Evolutionary conservation across 2,113 vertebrate genomes (phyloP), one percentile per base, ranked within the genome.

Genomic region (Meles meles): DNA sequence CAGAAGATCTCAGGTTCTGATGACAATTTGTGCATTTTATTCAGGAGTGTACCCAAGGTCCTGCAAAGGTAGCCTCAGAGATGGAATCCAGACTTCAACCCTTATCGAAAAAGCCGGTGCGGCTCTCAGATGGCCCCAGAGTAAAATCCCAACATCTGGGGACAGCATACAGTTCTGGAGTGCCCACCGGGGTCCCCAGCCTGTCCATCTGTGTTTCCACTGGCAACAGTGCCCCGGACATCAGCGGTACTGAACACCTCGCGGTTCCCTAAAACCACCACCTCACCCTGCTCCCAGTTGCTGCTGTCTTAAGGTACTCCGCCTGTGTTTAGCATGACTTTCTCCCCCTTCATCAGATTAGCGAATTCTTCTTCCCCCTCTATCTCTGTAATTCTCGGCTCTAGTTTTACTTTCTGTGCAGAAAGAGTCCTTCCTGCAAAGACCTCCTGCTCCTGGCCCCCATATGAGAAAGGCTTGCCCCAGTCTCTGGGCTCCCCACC

Each of bases 161-260:
- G 7, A 34, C 21, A 29, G 49, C 2, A 2, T 23, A 20, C 6
- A 3, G 17, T 23, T 71, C 65, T 65, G 13, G 65, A 85, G 65
- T n/a, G 34, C 57, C 57, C 52, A 44, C 12, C 2, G 2, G 1
- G 37, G 49, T 63, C 57, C 8, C 23, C 11, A 44, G 44, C 2
- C 2, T 0, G 9, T 52, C 37, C 13, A 20, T 21, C 37, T 17
- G 29, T 7, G 0, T 17, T 84, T 87, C 55, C 23, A 4, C 37
- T 69, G 8, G 49, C 57, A 84, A 42, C 8, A 39, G 27, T 6
- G 9, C 11, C 39, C 39, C 1, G 11, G n/a, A 61, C 0, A 1
- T 34, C 8, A 47, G 39, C 0, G 61, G 21, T 2, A 4, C 55
- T 25, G 17, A 81, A 17, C 25, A n/a, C 39, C 27, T 11, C 0